Evolutionary conservation across 2,797 vertebrate genomes (phyloP).

Genomic region (Leptoclinus maculatus): DNA sequence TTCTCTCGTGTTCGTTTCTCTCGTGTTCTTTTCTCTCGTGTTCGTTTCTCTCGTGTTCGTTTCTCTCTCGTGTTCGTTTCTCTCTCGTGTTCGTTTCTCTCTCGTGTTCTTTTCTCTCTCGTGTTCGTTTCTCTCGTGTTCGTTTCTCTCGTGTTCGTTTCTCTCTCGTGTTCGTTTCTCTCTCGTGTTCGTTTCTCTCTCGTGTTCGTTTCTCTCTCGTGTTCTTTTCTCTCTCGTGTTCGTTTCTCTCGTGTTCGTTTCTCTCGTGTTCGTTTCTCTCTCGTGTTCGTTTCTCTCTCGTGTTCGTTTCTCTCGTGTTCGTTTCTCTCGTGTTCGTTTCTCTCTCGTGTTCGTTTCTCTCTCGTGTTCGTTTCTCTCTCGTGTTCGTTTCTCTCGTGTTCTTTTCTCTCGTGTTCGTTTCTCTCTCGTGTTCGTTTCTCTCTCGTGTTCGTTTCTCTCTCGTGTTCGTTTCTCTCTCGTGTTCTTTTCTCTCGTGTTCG

Average conservation of each 20-base stretch:
- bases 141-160: no score
- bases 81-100: constrained; percentile 27
- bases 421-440: constrained; percentile 10
- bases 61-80: constrained; percentile 22
- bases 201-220: constrained; percentile 30
- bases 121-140: constrained; percentile 32
- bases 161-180: constrained; percentile 20
- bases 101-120: neutral
- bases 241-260: constrained; percentile 38
- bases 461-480: neutral
- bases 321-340: constrained; percentile 21
- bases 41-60: constrained; percentile 19
- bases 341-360: constrained; percentile 10
- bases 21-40: no score
- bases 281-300: constrained; percentile 32
- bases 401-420: constrained; percentile 22
- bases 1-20: constrained; percentile 22
- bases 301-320: no score
- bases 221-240: neutral
- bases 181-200: constrained; percentile 8
- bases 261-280: no score
- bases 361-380: constrained; percentile 31
- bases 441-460: constrained; percentile 32
- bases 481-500: constrained; percentile 34
- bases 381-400: no score